Conservation (phyloP, 2,797 vertebrate genomes). For the Fratercula arctica region DNA sequence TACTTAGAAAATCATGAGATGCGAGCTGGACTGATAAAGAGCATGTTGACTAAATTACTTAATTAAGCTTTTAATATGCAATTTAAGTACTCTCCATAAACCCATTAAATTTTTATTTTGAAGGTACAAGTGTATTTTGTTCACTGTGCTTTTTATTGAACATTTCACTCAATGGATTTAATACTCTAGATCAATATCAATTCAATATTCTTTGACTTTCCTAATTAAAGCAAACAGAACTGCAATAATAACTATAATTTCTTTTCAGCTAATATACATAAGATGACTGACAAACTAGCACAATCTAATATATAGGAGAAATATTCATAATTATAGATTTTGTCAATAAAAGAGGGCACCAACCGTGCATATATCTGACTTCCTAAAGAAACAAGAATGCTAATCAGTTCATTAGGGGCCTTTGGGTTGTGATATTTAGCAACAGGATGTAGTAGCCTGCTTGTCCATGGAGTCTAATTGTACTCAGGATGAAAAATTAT, state of each 20-base stretch:
- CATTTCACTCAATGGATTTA: constrained; percentile 54
- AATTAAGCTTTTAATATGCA: constrained; percentile 23
- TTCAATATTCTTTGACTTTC: constrained; percentile 52
- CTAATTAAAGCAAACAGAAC: constrained; percentile 73
- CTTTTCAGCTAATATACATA: constrained; percentile 58
- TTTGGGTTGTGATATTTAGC: constrained; percentile 77
- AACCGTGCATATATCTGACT: constrained; percentile 73
- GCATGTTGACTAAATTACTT: background rate
- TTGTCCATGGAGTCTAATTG: constrained; percentile 72
- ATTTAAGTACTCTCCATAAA: constrained; percentile 45
- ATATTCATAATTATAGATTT: constrained; percentile 76
- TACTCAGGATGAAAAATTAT: constrained; percentile 74
- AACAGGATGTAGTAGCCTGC: constrained; percentile 71
- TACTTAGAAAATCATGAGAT: background rate
- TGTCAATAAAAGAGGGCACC: constrained; percentile 74
- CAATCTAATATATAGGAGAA: constrained; percentile 68
- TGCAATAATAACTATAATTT: constrained; percentile 68
- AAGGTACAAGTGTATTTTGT: constrained; percentile 2
- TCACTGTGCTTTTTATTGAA: constrained; percentile 57
- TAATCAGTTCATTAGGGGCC: constrained; percentile 80
- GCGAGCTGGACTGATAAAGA: background rate
- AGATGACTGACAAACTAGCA: constrained; percentile 63
- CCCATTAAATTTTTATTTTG: constrained; percentile 37
- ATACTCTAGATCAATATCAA: constrained; percentile 64
- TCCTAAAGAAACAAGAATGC: constrained; percentile 77